Conservation (phyloP, 2,888 invertebrate species). For the Orthosia cruda region DNA sequence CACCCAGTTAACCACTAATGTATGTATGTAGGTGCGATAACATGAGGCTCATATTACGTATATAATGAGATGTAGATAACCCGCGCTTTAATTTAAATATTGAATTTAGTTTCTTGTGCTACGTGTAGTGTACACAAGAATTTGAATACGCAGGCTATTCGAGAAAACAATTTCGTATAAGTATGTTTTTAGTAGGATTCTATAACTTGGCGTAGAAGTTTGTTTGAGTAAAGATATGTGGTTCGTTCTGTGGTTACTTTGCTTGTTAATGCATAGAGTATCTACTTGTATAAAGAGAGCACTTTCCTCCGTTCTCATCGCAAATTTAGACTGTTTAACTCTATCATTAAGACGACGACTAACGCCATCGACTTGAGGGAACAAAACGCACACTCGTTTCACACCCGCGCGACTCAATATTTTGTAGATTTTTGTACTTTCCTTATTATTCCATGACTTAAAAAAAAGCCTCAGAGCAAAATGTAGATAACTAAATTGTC, state of each 20-base stretch:
- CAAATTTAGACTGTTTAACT: background rate
- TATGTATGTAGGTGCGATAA: constrained; percentile 47
- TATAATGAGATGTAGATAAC: constrained; percentile 70
- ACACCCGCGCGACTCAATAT: too few species aligned
- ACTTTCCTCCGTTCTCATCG: background rate
- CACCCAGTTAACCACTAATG: constrained; percentile 28
- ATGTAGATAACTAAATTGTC: too few species aligned
- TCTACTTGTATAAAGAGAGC: background rate
- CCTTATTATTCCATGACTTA: too few species aligned
- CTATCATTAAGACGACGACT: too few species aligned
- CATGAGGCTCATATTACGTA: constrained; percentile 56
- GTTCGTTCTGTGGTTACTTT: constrained; percentile 7
- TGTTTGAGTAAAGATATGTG: constrained; percentile 3
- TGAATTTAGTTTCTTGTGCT: constrained; percentile 64
- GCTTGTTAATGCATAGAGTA: constrained; percentile 1
- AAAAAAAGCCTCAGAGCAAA: too few species aligned
- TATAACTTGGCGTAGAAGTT: constrained; percentile 2
- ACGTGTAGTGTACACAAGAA: constrained; percentile 45
- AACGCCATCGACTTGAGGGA: too few species aligned
- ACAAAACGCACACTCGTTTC: too few species aligned
- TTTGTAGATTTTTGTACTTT: too few species aligned
- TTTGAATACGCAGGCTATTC: constrained; percentile 64
- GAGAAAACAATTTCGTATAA: constrained; percentile 49
- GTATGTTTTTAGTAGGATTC: constrained; percentile 34
- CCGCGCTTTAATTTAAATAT: constrained; percentile 67